Evolutionary conservation across 2,797 vertebrate species (phyloP).

Genomic region (Ambastaia sidthimunki): DNA sequence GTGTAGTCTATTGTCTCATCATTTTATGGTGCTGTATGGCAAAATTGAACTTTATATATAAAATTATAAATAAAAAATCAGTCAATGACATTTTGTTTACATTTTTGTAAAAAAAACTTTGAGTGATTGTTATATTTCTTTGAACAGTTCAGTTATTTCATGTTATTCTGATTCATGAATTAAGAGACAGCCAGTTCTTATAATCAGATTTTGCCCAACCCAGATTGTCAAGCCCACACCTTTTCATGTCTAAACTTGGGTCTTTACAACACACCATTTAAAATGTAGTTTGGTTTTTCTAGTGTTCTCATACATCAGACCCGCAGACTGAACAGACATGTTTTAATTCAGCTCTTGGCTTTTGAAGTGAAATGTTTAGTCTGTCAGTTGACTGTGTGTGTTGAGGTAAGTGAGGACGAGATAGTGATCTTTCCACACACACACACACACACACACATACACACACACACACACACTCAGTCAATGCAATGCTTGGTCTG

Average conservation of each 20-base stretch:
- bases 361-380: constrained; percentile 62
- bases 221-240: constrained; percentile 24
- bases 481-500: constrained; percentile 49
- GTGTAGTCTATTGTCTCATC: no score
- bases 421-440: constrained; percentile 36
- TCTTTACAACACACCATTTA: constrained; percentile 42
- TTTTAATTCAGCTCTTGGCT: constrained; percentile 47
- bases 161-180: background rate
- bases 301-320: constrained; percentile 33
- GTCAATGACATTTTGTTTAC: no score
- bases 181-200: background rate
- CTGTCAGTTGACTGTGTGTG: constrained; percentile 39
- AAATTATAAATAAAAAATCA: no score
- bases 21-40: no score
- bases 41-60: no score
- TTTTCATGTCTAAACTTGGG: constrained; percentile 42
- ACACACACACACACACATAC: no score
- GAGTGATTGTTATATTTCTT: no score
- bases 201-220: background rate
- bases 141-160: background rate
- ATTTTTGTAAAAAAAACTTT: no score
- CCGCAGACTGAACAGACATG: constrained; percentile 37
- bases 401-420: constrained; percentile 39
- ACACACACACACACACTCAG: constrained; percentile 21
- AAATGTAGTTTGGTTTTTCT: constrained; percentile 31